Percentiles rank a stretch among this genome's conserved stretches.
Evolutionary conservation across 2,113 vertebrate genomes (phyloP).

Genomic region (Corvus cornix): DNA sequence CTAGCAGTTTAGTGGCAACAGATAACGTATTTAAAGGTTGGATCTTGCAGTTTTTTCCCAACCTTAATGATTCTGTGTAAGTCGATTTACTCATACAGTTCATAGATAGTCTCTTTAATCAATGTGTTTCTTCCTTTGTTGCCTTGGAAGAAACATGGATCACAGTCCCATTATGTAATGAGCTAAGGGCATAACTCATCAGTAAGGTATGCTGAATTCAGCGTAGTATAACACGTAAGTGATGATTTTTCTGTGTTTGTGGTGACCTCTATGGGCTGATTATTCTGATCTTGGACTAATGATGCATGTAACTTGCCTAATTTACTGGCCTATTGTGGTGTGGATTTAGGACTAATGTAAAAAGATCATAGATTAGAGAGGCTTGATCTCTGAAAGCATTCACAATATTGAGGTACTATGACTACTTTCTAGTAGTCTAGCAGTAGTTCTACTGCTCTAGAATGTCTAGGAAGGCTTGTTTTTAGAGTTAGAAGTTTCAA

Average conservation of each 20-base stretch:
- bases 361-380: neutral
- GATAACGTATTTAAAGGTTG: neutral
- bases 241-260: neutral
- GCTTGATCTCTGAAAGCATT: neutral
- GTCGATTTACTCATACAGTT: neutral
- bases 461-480: neutral
- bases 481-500: neutral
- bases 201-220: neutral
- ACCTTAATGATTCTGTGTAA: neutral
- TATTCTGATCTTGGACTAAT: neutral
- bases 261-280: neutral
- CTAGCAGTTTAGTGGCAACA: neutral
- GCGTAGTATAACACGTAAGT: neutral
- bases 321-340: neutral
- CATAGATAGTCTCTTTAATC: neutral
- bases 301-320: neutral
- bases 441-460: neutral
- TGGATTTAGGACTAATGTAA: neutral
- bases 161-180: neutral
- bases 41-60: neutral
- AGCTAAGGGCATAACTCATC: neutral
- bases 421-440: neutral
- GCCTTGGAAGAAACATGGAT: neutral
- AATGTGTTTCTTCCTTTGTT: neutral
- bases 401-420: neutral